These are phyloP conservation scores for Petromus typicus DNA, from an alignment of 2,113 vertebrate genomes.

Conservation along the genomic window DNA sequence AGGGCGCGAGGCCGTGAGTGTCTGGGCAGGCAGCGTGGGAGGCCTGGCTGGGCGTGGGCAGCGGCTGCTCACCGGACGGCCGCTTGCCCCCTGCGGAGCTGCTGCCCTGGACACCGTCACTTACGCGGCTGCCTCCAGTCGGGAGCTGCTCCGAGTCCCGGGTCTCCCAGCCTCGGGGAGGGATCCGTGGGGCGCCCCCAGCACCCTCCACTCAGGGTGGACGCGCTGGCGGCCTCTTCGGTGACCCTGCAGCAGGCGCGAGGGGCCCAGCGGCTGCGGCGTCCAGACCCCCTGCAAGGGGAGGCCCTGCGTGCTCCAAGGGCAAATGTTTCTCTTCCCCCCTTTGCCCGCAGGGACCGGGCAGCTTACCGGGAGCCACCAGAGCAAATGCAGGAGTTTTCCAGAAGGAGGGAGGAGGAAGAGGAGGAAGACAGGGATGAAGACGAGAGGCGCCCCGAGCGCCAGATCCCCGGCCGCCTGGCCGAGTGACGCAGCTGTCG, in stretches of 20 bases:
- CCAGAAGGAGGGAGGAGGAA: not conserved
- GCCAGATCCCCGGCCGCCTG: not conserved
- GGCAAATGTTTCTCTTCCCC: not conserved
- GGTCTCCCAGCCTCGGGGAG: too few relatives aligned
- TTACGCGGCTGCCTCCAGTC: too few relatives aligned
- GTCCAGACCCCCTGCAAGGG: too few relatives aligned
- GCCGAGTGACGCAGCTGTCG: not conserved
- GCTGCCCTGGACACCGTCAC: too few relatives aligned
- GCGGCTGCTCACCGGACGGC: too few relatives aligned
- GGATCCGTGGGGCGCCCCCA: not conserved
- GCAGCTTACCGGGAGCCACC: constrained; percentile 30
- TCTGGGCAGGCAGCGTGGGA: not conserved
- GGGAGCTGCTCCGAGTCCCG: accelerated
- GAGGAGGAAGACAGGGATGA: not conserved
- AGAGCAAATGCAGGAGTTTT: not conserved
- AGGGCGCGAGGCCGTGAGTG: constrained; percentile 86
- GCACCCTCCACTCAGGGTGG: too few relatives aligned
- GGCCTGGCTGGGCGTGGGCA: too few relatives aligned
- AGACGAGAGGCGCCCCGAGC: not conserved
- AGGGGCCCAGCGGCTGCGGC: accelerated
- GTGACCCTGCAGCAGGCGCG: not conserved
- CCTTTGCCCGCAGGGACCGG: constrained; percentile 11
- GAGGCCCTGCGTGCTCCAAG: too few relatives aligned
- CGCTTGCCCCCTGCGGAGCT: too few relatives aligned
- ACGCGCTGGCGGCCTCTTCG: not conserved